Base-by-base conservation (phyloP, 2,888 invertebrate genomes). In the Chloromyia formosa region DNA sequence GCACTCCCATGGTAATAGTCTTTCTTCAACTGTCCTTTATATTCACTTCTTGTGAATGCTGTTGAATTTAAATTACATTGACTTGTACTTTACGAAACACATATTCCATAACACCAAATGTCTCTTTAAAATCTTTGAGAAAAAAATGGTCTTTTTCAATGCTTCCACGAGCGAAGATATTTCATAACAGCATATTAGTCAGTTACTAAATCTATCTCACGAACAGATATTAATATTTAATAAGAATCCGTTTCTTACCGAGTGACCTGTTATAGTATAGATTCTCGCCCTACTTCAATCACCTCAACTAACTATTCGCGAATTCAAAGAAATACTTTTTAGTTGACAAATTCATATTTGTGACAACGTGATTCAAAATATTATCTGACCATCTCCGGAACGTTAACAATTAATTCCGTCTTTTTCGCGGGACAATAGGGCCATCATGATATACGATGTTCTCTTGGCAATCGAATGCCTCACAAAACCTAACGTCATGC, bases 301-400 rank as follows among this genome's bases (percentile, higher is more conserved):
- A 35, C 27, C 27, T 35, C 27, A 2, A n/a, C 7, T 35, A 35
- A 35, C 18, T 56, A 56, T 1, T 56, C 18, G 14, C 20, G 12
- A 61, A 61, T 62, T 5, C 23, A 54, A 68, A 68, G 71, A 74
- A 75, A 76, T 73, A 45, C 66, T 75, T 60, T 74, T 75, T 49
- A 61, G 62, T 76, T 77, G 77, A 77, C 77, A 77, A 77, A 77
- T 77, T 77, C 77, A 77, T 77, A 76, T 71, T 56, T 72, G 42
- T 76, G 77, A 76, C 77, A 76, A 74, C 71, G 42, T 54, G 72
- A 64, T 71, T 76, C 76, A 76, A 77, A 77, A 77, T 77, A 77
- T 77, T 77, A 77, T 77, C 77, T 77, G 49, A 62, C 54, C 75
- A 77, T 77, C 77, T 76, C 40, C 45, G 64, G 68, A 74, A 64